Conservation (phyloP, 2,888 invertebrate species). For the Lepidochrysops patricia region DNA sequence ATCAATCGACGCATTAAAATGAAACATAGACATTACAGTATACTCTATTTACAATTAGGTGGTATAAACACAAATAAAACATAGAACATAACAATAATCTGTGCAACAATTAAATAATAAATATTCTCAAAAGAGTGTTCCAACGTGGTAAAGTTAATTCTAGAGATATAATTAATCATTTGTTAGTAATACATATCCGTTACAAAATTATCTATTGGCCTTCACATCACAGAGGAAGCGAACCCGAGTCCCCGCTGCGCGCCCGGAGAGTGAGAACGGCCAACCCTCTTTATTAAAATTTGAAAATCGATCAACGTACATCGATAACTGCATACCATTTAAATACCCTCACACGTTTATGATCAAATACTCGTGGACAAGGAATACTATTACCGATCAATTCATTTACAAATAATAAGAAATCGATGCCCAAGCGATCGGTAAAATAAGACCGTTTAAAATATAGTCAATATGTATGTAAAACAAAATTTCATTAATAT, state of each 20-base stretch:
- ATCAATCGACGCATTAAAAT: constrained; percentile 60
- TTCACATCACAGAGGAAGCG: constrained; percentile 70
- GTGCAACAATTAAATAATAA: constrained; percentile 74
- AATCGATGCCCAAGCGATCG: background rate
- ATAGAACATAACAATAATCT: constrained; percentile 70
- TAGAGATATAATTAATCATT: constrained; percentile 53
- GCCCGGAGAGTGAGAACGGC: constrained; percentile 16
- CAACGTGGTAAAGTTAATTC: constrained; percentile 68
- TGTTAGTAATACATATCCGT: constrained; percentile 66
- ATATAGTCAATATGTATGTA: background rate
- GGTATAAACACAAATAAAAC: constrained; percentile 68
- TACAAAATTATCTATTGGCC: constrained; percentile 72
- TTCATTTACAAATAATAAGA: background rate
- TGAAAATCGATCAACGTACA: constrained; percentile 4
- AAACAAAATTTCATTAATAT: background rate
- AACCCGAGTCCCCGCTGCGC: constrained; percentile 42
- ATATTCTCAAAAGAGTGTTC: constrained; percentile 61
- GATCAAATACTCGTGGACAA: background rate
- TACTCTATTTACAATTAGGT: constrained; percentile 66
- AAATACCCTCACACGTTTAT: background rate
- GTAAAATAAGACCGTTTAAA: background rate
- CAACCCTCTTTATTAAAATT: constrained; percentile 10
- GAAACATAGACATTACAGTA: constrained; percentile 58
- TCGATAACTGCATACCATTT: background rate
- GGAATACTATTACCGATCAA: background rate